Evolutionary conservation across 2,797 vertebrate genomes (phyloP).

Genomic region (Danio choprae): DNA sequence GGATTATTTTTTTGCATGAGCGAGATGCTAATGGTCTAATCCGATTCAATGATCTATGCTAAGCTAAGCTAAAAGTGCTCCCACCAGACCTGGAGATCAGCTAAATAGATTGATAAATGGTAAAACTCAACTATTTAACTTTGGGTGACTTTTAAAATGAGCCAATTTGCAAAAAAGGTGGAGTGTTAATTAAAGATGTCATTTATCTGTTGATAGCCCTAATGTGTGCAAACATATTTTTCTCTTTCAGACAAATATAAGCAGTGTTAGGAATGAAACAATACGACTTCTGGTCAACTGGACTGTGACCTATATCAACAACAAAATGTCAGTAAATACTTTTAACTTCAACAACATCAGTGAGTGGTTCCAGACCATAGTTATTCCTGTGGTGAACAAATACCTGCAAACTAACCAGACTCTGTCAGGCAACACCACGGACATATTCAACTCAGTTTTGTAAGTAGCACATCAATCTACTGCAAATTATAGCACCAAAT

Average conservation of each 20-base stretch:
- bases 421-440: neutral
- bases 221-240: neutral
- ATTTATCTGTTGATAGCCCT: neutral
- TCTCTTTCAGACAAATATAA: neutral
- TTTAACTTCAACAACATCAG: neutral
- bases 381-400: conserved; percentile 1
- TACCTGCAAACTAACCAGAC: neutral
- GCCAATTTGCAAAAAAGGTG: too few relatives aligned
- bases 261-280: rapidly evolving
- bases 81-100: too few relatives aligned
- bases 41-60: too few relatives aligned
- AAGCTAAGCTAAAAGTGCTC: too few relatives aligned
- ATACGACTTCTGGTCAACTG: conserved; percentile 14
- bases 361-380: conserved; percentile 35
- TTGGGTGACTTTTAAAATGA: too few relatives aligned
- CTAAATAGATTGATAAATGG: too few relatives aligned
- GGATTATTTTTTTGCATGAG: too few relatives aligned
- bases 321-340: rapidly evolving
- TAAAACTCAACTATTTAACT: too few relatives aligned
- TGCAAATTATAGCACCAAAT: neutral
- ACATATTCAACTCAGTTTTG: neutral
- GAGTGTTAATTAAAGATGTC: neutral
- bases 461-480: conserved; percentile 39
- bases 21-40: too few relatives aligned
- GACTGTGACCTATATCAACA: neutral